These are phyloP conservation scores for Phania funesta DNA, from an alignment of 2,888 invertebrate genomes.

Conservation along the genomic window DNA sequence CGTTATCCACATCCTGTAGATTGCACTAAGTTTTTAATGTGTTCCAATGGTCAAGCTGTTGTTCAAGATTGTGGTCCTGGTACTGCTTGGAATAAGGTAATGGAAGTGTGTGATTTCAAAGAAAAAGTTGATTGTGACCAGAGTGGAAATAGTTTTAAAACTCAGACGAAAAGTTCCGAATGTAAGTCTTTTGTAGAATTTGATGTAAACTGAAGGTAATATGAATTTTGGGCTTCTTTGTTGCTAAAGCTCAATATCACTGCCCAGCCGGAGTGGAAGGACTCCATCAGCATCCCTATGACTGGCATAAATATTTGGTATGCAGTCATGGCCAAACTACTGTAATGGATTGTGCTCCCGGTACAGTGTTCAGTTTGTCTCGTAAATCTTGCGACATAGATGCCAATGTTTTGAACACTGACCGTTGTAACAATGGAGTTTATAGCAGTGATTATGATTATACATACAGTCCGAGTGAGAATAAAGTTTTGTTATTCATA, in stretches of 20 bases:
- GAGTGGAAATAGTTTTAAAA: not conserved
- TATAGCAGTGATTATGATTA: slow-evolving; percentile 49
- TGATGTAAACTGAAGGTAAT: not conserved
- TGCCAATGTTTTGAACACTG: slow-evolving; percentile 81
- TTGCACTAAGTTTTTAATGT: slow-evolving; percentile 84
- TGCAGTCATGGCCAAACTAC: slow-evolving; percentile 83
- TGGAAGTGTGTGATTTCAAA: slow-evolving; percentile 83
- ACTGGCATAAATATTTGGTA: slow-evolving; percentile 84
- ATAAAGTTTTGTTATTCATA: not conserved
- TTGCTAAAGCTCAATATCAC: slow-evolving; percentile 13
- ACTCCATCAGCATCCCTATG: slow-evolving; percentile 82
- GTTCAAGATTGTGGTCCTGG: slow-evolving; percentile 83
- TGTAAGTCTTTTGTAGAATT: slow-evolving; percentile 20
- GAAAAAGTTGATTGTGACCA: slow-evolving; percentile 81
- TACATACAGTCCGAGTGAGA: slow-evolving; percentile 32
- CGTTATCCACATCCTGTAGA: slow-evolving; percentile 82
- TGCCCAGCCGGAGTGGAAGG: slow-evolving; percentile 82
- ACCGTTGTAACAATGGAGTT: slow-evolving; percentile 60
- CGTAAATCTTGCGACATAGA: slow-evolving; percentile 82
- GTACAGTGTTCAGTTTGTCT: slow-evolving; percentile 83
- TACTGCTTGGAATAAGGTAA: slow-evolving; percentile 82
- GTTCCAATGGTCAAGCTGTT: slow-evolving; percentile 82
- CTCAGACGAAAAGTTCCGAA: slow-evolving; percentile 9
- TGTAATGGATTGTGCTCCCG: slow-evolving; percentile 83
- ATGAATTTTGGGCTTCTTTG: not conserved